Evolutionary conservation across 2,797 vertebrate genomes (phyloP).

Genomic region (Clamator glandarius): DNA sequence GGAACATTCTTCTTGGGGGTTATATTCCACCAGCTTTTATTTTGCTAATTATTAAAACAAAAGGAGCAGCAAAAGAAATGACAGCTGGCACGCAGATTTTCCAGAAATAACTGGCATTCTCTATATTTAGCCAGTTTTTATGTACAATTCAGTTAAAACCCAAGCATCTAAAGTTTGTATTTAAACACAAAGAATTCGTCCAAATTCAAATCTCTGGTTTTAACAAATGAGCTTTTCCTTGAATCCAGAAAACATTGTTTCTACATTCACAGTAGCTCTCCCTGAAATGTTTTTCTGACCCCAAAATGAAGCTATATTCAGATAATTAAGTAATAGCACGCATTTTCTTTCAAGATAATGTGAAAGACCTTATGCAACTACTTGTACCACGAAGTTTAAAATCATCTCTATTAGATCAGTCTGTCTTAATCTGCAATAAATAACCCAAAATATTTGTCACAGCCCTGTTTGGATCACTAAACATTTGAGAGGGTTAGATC

Average conservation of each 20-base stretch:
- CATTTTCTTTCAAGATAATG: not conserved
- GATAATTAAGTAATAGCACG: not conserved
- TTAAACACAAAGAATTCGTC: not conserved
- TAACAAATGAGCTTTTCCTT: not conserved
- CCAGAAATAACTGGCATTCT: not conserved
- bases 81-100: not conserved
- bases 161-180: not conserved
- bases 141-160: not conserved
- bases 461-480: not conserved
- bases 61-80: not conserved
- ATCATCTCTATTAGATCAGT: not conserved
- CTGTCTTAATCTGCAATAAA: not conserved
- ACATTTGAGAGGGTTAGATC: not conserved
- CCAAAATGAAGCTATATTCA: not conserved
- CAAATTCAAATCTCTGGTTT: not conserved
- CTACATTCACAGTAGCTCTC: not conserved
- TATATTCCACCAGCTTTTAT: not conserved
- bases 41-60: slow-evolving; percentile 15
- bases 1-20: not conserved
- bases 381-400: not conserved
- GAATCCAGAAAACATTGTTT: not conserved
- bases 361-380: not conserved
- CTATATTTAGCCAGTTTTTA: slow-evolving; percentile 21
- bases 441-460: not conserved
- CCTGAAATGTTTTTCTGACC: not conserved